phyloP scores from a whole-genome alignment of 2,113 vertebrate genomes.

The Oreotrochilus melanogaster region DNA sequence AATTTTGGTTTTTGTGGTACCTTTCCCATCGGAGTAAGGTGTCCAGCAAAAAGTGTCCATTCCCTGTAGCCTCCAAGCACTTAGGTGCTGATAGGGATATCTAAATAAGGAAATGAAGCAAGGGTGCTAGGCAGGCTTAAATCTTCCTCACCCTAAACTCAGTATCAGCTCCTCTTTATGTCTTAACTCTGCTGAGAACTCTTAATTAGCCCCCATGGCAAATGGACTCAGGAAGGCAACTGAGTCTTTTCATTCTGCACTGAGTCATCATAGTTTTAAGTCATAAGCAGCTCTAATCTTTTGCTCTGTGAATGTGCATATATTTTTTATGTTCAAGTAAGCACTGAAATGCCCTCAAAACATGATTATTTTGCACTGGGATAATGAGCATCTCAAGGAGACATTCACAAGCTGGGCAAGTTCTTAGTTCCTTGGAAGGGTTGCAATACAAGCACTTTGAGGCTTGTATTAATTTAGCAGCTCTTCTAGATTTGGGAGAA shows the following conservation, averaged over 20 bases:
- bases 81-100: neutral
- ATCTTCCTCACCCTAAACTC: neutral
- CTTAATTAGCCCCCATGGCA: neutral
- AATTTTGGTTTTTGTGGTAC: neutral
- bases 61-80: neutral
- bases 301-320: neutral
- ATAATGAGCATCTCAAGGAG: neutral
- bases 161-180: neutral
- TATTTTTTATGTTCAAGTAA: neutral
- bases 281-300: neutral
- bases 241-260: neutral
- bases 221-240: neutral
- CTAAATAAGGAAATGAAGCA: neutral
- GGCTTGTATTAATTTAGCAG: neutral
- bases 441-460: neutral
- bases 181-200: neutral
- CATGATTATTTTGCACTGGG: neutral
- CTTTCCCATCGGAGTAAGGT: neutral
- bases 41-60: neutral
- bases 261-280: neutral
- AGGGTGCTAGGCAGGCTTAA: neutral
- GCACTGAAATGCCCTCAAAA: neutral
- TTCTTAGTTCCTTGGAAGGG: neutral
- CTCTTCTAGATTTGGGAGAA: neutral
- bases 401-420: neutral